Base-by-base conservation (phyloP, 1,140 invertebrate genomes). In the Aradophagus sp. region DNA sequence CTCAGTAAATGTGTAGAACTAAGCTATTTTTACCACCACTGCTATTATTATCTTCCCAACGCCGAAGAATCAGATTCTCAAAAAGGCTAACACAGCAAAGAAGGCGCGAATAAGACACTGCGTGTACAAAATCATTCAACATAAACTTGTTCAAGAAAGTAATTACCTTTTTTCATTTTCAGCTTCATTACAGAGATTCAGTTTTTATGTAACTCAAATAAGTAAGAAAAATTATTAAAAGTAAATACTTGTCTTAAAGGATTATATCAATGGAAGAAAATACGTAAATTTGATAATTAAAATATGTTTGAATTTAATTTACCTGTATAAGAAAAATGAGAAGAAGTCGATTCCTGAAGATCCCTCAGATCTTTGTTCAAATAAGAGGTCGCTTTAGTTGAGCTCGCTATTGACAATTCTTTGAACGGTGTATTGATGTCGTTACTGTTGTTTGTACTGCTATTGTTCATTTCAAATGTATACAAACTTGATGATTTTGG, bases 1-100 rank as follows among this genome's bases (percentile, higher is more conserved):
- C 53, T 50, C 50, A 52, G 55, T 52, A 45, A 66, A 39, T 39
- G 44, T 62, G 35, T 75, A 42, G 35, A 23, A 13, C 36, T 29
- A 16, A 19, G 70, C 77, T 85, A 85, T 83, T 81, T 84, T 80
- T 81, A 82, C n/a, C n/a, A n/a, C n/a, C n/a, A n/a, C n/a, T n/a
- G n/a, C n/a, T n/a, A n/a, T n/a, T n/a, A n/a, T 82, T 84, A 84
- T 75, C 73, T 50, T 61, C 58, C 66, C 55, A 41, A 34, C 53
- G 14, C 31, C 20, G 31, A 52, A 50, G 48, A 67, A 12, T 59
- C 27, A 52, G 55, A 45, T 48, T 59, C 48, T 59, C 29, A 59
- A 52, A 48, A 48, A 56, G 47, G 44, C 31, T 38, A 45, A 45
- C 15, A 52, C 42, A 59, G 8, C 45, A 19, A 20, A 65, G 11